phyloP scores from a whole-genome alignment of 2,797 vertebrate genomes.

The Holocentrus rufus region DNA sequence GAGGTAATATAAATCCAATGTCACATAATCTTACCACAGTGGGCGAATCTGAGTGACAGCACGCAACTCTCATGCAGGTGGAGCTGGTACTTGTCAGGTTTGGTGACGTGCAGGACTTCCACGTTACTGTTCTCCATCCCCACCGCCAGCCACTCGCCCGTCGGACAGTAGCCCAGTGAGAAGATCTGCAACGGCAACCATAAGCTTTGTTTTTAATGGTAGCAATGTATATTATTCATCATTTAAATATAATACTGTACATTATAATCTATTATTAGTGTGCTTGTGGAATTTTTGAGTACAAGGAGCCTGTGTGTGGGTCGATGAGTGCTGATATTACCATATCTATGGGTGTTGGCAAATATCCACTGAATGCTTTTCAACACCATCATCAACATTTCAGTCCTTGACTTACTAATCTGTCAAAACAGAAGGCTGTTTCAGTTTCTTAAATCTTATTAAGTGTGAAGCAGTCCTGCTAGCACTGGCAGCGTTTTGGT shows the following conservation, averaged over 20 bases:
- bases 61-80: constrained; percentile 97
- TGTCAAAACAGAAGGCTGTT: constrained; percentile 40
- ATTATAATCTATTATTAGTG: neutral
- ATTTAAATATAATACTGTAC: neutral
- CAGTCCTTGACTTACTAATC: constrained; percentile 16
- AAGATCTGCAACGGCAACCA: constrained; percentile 87
- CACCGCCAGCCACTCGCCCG: constrained; percentile 95
- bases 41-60: constrained; percentile 94
- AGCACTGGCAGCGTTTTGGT: constrained; percentile 3
- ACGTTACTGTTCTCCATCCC: constrained; percentile 98
- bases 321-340: constrained; percentile 5
- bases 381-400: constrained; percentile 23
- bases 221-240: neutral
- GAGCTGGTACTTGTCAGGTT: constrained; percentile 95
- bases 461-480: constrained; percentile 4
- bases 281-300: neutral
- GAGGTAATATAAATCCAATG: neutral
- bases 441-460: constrained; percentile 20
- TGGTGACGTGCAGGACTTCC: constrained; percentile 94
- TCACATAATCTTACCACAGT: constrained; percentile 86
- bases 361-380: constrained; percentile 20
- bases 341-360: constrained; percentile 24
- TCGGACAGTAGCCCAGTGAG: constrained; percentile 96
- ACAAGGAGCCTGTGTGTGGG: neutral
- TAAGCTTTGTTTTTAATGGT: neutral